Percentiles rank a stretch among this genome's conserved stretches.
These are phyloP conservation scores for Heterodera schachtii DNA, from an alignment of 1,140 invertebrate species.

Conservation along the genomic window DNA sequence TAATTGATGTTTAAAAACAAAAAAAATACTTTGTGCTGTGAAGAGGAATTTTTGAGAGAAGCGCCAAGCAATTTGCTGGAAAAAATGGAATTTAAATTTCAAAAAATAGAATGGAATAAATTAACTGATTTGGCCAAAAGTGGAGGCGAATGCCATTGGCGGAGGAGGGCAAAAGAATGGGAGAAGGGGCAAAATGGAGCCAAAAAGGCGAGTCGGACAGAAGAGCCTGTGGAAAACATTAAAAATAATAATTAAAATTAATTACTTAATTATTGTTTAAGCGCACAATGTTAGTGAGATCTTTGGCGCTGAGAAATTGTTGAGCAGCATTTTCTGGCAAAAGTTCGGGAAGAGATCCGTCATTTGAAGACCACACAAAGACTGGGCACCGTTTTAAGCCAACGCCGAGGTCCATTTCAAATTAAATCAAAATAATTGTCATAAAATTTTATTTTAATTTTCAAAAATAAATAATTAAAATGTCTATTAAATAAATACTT, in stretches of 20 bases:
- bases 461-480: too few species aligned
- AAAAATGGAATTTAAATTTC: background rate
- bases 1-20: background rate
- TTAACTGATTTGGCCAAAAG: slow-evolving; percentile 3
- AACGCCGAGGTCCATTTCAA: background rate
- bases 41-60: background rate
- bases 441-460: too few species aligned
- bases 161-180: background rate
- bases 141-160: background rate
- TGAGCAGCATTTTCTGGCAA: background rate
- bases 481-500: too few species aligned
- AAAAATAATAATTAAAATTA: background rate
- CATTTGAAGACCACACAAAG: background rate
- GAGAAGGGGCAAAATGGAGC: background rate
- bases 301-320: background rate
- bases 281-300: background rate
- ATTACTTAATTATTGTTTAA: background rate
- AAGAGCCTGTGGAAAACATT: background rate
- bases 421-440: background rate
- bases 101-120: background rate
- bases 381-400: slow-evolving; percentile 3
- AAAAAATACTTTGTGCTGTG: background rate
- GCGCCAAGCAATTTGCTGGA: background rate
- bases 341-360: background rate
- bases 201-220: background rate